Evolutionary conservation across 2,113 vertebrate genomes (phyloP), one percentile per base, ranked within the genome.

Genomic region (Pelodiscus sinensis): DNA sequence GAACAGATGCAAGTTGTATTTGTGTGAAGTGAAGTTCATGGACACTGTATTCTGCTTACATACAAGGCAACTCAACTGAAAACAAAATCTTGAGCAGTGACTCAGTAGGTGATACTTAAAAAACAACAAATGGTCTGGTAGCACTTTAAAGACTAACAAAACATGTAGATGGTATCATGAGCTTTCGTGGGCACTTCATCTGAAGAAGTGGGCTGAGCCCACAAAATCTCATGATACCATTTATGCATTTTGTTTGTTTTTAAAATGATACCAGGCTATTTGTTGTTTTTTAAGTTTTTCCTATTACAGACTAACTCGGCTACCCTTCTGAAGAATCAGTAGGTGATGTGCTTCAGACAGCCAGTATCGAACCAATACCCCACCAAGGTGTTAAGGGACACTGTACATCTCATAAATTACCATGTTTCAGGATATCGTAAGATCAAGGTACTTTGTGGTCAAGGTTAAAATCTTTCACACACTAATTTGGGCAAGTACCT

Each of bases 371-470:
- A 54, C 18, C 71, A 88, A 68, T 82, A 22, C 31, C 75, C 5
- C 83, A 38, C 44, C 65, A 60, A 52, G 35, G 7, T 6, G 44
- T 13, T 18, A 78, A 44, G 8, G 71, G n/a, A 8, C 35, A 1
- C 35, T 3, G 13, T 1, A 29, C 55, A 3, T 13, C 31, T 65
- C 55, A 79, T 78, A 60, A 2, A 25, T 31, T 22, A 29, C 12
- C 73, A 60, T 14, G 35, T 38, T 50, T 77, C 12, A 0, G 0
- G 18, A 2, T 52, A 2, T 4, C 5, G 21, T 16, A 71, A 57
- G 60, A 84, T 51, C 82, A 84, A 51, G 35, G 19, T 44, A 38
- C 35, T 38, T 25, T 77, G 73, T 77, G n/a, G n/a, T n/a, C n/a
- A n/a, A n/a, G n/a, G n/a, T n/a, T n/a, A n/a, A n/a, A n/a, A n/a